Conservation (phyloP, 1,140 invertebrate genomes). For the Neelides sp. region DNA sequence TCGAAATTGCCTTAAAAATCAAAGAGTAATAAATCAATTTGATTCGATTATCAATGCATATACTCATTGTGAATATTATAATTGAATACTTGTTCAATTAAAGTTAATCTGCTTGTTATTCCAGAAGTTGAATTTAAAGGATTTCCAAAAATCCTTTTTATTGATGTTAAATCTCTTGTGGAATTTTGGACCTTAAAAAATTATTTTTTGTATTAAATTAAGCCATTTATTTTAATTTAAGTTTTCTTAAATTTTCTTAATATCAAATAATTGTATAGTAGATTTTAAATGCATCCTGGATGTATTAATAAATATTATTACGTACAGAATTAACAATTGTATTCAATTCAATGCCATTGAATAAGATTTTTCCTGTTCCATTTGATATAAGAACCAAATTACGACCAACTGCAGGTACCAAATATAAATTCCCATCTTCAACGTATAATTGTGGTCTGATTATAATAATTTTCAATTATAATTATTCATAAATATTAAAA, state of each 20-base stretch:
- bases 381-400: slow-evolving; percentile 25
- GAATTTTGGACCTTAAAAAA: slow-evolving; percentile 22
- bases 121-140: slow-evolving; percentile 14
- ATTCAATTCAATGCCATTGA: slow-evolving; percentile 21
- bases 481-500: too few species aligned
- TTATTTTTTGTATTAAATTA: background rate
- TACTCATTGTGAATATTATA: background rate
- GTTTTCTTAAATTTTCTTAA: background rate
- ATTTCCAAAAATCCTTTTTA: slow-evolving; percentile 22
- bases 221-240: background rate
- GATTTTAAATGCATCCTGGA: background rate
- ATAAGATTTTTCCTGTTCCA: slow-evolving; percentile 27
- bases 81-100: slow-evolving; percentile 5
- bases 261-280: background rate
- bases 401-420: slow-evolving; percentile 23
- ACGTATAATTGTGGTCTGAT: slow-evolving; percentile 27
- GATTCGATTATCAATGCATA: background rate
- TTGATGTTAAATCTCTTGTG: slow-evolving; percentile 12
- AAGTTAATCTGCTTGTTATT: background rate
- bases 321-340: slow-evolving; percentile 20
- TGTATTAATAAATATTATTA: background rate
- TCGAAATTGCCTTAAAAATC: slow-evolving; percentile 11
- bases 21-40: background rate
- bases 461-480: too few species aligned
- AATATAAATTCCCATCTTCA: slow-evolving; percentile 23